phyloP scores from a whole-genome alignment of 2,113 vertebrate species.

The Nothocercus julius region DNA sequence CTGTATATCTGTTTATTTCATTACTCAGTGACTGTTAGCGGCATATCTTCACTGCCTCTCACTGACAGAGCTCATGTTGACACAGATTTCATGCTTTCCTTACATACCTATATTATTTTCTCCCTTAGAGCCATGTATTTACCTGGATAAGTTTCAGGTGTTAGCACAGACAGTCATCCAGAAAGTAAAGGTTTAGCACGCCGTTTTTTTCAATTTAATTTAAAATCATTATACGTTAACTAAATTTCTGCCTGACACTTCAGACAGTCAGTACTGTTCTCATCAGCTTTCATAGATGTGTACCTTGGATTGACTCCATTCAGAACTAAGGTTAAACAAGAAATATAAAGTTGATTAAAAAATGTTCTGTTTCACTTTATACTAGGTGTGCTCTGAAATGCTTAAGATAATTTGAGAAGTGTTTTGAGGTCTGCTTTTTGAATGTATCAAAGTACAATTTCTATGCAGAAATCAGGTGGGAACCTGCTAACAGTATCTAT shows the following conservation, averaged over 20 bases:
- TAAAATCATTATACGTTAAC: neutral
- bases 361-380: neutral
- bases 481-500: accelerated
- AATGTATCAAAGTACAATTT: neutral
- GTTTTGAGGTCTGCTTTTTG: neutral
- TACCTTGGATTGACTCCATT: neutral
- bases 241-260: neutral
- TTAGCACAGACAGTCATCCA: neutral
- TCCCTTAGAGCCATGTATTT: constrained; percentile 17
- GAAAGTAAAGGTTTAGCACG: neutral
- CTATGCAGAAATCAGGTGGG: neutral
- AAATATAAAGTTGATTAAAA: neutral
- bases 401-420: neutral
- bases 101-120: neutral
- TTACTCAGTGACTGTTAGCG: constrained; percentile 40
- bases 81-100: neutral
- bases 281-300: neutral
- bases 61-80: neutral
- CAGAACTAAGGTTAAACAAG: neutral
- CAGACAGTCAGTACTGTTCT: neutral
- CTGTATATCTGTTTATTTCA: constrained; percentile 10
- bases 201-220: neutral
- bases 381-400: neutral
- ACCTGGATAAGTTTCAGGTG: neutral
- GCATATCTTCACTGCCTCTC: constrained; percentile 30